Evolutionary conservation across 2,113 vertebrate species (phyloP).

Genomic region (Dendrocopos noguchii): DNA sequence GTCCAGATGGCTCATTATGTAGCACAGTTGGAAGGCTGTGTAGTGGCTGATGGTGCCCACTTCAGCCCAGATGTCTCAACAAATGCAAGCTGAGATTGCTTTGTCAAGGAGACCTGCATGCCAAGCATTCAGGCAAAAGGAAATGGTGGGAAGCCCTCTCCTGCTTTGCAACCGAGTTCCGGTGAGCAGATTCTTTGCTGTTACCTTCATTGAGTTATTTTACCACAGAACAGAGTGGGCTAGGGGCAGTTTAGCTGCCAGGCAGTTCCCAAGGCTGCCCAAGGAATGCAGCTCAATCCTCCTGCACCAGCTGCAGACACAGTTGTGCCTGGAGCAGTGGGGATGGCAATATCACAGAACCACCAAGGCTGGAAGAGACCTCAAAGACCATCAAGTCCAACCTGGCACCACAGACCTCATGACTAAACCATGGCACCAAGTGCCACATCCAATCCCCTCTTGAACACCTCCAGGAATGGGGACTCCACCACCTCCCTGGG

Average conservation of each 20-base stretch:
- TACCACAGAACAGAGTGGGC: neutral
- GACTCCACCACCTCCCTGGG: too few species aligned
- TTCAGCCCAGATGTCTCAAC: neutral
- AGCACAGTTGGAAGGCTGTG: neutral
- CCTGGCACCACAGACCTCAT: too few species aligned
- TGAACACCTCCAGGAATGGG: too few species aligned
- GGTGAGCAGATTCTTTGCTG: neutral
- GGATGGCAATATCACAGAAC: neutral
- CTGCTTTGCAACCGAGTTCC: neutral
- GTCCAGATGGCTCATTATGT: neutral
- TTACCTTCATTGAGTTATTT: neutral
- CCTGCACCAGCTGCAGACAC: neutral
- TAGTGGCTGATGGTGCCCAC: neutral
- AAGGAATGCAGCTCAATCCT: neutral
- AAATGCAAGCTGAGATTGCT: neutral
- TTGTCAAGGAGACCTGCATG: neutral
- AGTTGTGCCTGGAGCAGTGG: neutral
- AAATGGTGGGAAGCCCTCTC: rapidly evolving
- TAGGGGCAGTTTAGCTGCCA: neutral
- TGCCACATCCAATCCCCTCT: too few species aligned
- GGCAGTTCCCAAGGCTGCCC: neutral
- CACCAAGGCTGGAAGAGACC: too few species aligned
- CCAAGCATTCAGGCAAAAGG: neutral
- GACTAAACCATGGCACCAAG: too few species aligned
- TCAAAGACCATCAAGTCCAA: too few species aligned